Evolutionary conservation across 2,888 invertebrate species (phyloP).

Genomic region (Sycophila texana): DNA sequence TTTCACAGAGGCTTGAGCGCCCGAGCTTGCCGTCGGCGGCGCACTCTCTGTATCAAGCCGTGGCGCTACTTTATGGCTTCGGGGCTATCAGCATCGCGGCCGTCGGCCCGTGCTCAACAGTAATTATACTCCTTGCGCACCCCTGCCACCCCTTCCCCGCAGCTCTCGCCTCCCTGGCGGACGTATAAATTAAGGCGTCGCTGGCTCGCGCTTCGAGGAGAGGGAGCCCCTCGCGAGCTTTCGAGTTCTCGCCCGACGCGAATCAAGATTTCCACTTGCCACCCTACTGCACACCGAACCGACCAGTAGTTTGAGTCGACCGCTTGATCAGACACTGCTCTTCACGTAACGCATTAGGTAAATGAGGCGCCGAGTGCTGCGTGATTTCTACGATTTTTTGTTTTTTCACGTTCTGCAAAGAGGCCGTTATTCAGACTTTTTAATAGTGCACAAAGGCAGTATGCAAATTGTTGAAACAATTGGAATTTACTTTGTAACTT

Average conservation of each 20-base stretch:
- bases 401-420: neutral
- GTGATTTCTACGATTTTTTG: too few relatives aligned
- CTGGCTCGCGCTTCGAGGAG: neutral
- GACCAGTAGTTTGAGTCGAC: conserved; percentile 28
- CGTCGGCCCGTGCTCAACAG: conserved; percentile 35
- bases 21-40: neutral
- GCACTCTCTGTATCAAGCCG: conserved; percentile 32
- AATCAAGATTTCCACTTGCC: conserved; percentile 30
- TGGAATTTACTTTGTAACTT: neutral
- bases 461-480: neutral
- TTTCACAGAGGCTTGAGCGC: conserved; percentile 34
- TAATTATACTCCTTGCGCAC: conserved; percentile 46
- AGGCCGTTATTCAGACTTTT: neutral
- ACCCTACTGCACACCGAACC: neutral
- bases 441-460: neutral
- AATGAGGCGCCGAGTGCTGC: conserved; percentile 25
- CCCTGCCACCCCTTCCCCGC: neutral
- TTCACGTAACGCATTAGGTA: conserved; percentile 24
- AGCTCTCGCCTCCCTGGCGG: neutral
- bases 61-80: conserved; percentile 42
- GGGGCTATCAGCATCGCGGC: conserved; percentile 47
- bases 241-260: conserved; percentile 11
- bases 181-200: conserved; percentile 53
- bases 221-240: conserved; percentile 10
- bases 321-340: conserved; percentile 33